Base-by-base conservation (phyloP, 1,140 invertebrate species). In the Chelonus insularis region DNA sequence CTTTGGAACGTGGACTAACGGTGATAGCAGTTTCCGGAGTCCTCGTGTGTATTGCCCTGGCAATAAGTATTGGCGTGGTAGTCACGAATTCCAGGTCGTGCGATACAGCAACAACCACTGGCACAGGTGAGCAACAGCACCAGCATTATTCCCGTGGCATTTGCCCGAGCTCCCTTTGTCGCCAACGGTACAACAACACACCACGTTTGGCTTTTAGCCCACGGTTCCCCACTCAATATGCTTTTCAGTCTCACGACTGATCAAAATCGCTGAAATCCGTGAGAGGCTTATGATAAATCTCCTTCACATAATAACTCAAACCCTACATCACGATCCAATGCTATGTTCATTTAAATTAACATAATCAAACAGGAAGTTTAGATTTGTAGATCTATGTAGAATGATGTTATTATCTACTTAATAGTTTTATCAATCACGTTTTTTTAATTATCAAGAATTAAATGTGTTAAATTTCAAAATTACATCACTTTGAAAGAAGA, bases 1-100 rank as follows among this genome's bases (percentile, higher is more conserved):
- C 87, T 64, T 76, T 93, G 81, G 92, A 95, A 80, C 84, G 91
- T 66, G 84, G 87, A 41, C 78, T 94, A 64, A 88, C 90, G 59
- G 69, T 93, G 8, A 73, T 88, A 3, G 84, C 86, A 32, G 82
- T 84, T 20, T 83, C 89, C 56, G 83, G 87, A 21, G 74, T 87
- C 12, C 76, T 91, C 36, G 79, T 89, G 23, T 86, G 86, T 50
- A 79, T 88, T 41, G 86, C 85, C n/a, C 84, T 90, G 69, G 84
- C 86, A 20, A 84, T 89, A 36, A 87, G 84, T 4, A 84, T 91
- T 59, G 86, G 86, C 12, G 84, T 85, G 56, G 74, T 88, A 2
- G 77, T 78, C 16, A 60, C 73, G 0, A 80, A 79, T 62, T 65
- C 62, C 16, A 67, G 57, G 20, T 43, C 66, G 1, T 75, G 75